These are phyloP conservation scores for Zeus faber DNA, from an alignment of 2,113 vertebrate genomes.

Conservation along the genomic window DNA sequence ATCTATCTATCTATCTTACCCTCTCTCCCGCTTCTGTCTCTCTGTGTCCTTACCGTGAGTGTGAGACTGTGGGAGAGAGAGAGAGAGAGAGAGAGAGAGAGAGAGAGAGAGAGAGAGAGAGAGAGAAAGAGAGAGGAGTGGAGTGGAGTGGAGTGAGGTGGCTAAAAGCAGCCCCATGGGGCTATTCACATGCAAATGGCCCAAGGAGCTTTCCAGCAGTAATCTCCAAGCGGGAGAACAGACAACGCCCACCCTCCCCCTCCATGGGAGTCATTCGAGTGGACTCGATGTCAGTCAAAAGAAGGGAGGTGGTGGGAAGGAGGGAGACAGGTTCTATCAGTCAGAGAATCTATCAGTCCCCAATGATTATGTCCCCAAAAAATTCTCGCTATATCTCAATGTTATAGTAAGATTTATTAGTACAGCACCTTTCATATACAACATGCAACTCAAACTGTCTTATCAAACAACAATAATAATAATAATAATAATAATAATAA, in stretches of 20 bases:
- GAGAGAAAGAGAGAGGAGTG: background rate
- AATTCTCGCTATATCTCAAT: no score
- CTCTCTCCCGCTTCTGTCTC: slow-evolving; percentile 23
- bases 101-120: slow-evolving; percentile 16
- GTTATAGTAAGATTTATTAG: no score
- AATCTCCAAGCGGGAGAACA: slow-evolving; percentile 62
- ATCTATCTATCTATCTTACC: background rate
- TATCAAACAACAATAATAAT: no score
- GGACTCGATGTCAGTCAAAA: slow-evolving; percentile 27
- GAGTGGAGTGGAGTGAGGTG: slow-evolving; percentile 24
- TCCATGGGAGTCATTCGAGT: slow-evolving; percentile 34
- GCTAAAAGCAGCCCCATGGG: slow-evolving; percentile 61
- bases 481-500: no score
- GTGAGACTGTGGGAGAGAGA: slow-evolving; percentile 8
- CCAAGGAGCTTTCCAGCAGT: slow-evolving; percentile 68
- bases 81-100: slow-evolving; percentile 11
- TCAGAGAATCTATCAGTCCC: no score
- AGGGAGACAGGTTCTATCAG: background rate
- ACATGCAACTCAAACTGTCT: no score
- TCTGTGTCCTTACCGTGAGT: slow-evolving; percentile 5
- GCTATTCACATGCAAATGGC: slow-evolving; percentile 79
- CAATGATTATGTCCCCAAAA: no score
- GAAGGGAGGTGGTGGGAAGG: background rate
- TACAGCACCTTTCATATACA: no score
- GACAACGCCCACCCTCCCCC: slow-evolving; percentile 18